Evolutionary conservation across 2,113 vertebrate genomes (phyloP).

Genomic region (Toxotes chatareus): DNA sequence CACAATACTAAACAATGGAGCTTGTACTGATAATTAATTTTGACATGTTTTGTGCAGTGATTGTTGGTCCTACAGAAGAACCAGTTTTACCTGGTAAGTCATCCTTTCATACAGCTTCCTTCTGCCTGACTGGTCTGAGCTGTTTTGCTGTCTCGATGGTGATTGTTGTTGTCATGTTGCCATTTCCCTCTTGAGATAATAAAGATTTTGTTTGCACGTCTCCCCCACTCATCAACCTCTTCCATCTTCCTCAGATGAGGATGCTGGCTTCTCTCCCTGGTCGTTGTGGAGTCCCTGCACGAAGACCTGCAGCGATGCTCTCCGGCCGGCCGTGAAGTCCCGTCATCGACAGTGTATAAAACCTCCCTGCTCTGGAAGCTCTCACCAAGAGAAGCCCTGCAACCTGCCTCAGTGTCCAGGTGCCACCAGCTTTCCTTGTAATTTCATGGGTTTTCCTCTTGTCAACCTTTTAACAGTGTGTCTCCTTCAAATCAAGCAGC

Average conservation of each 20-base stretch:
- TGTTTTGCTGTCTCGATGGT: too few relatives aligned
- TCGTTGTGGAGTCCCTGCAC: constrained; percentile 88
- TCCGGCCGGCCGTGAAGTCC: constrained; percentile 82
- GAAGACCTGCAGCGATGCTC: constrained; percentile 83
- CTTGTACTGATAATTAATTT: background rate
- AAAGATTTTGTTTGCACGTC: background rate
- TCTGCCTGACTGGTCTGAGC: background rate
- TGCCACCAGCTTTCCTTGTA: constrained; percentile 37
- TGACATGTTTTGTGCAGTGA: constrained; percentile 60
- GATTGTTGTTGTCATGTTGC: background rate
- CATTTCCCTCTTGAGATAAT: background rate
- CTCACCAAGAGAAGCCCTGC: constrained; percentile 85
- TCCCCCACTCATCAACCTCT: background rate
- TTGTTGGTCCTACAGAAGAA: constrained; percentile 78
- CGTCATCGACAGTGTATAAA: constrained; percentile 82
- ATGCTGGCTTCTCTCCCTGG: constrained; percentile 84
- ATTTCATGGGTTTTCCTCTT: background rate
- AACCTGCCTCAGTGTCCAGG: constrained; percentile 90
- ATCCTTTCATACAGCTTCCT: background rate
- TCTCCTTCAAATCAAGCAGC: background rate
- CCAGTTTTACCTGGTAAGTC: constrained; percentile 76
- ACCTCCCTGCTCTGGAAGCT: constrained; percentile 82
- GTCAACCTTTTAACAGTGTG: background rate
- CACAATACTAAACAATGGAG: background rate
- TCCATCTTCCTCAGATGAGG: constrained; percentile 73